Conservation (phyloP, 2,888 invertebrate species). For the Neocrepidodera transversa region DNA sequence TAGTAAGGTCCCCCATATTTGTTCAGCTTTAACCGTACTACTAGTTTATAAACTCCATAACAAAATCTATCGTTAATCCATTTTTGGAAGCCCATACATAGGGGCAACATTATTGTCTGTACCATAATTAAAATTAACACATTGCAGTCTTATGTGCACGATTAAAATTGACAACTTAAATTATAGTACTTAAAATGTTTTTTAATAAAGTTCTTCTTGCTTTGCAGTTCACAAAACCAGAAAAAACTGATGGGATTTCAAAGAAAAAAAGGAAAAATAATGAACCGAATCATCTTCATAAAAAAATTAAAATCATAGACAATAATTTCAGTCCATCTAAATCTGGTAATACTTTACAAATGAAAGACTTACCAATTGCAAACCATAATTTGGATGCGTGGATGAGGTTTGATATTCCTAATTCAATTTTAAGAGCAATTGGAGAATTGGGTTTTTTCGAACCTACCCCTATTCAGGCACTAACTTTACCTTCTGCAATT, state of each 20-base stretch:
- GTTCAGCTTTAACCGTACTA: too few species aligned
- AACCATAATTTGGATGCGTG: constrained; percentile 63
- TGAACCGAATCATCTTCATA: constrained; percentile 24
- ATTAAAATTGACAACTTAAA: too few species aligned
- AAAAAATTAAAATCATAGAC: constrained; percentile 30
- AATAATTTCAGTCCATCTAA: constrained; percentile 36
- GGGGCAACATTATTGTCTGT: too few species aligned
- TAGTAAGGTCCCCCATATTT: too few species aligned
- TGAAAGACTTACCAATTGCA: constrained; percentile 19
- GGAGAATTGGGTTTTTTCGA: constrained; percentile 76
- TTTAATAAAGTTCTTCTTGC: neutral
- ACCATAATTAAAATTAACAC: too few species aligned
- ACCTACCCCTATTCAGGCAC: constrained; percentile 89
- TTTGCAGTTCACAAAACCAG: neutral
- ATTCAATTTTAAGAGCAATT: constrained; percentile 74
- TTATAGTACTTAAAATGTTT: too few species aligned
- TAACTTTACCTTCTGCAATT: constrained; percentile 83
- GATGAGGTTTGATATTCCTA: constrained; percentile 74
- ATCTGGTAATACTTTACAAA: constrained; percentile 32
- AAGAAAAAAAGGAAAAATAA: constrained; percentile 27
- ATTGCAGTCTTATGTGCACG: too few species aligned
- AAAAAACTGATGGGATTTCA: constrained; percentile 25
- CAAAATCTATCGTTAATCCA: too few species aligned
- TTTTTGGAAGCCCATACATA: too few species aligned
- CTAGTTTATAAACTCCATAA: too few species aligned